phyloP scores from a whole-genome alignment of 2,797 vertebrate genomes.

The Lophotriccus pileatus region DNA sequence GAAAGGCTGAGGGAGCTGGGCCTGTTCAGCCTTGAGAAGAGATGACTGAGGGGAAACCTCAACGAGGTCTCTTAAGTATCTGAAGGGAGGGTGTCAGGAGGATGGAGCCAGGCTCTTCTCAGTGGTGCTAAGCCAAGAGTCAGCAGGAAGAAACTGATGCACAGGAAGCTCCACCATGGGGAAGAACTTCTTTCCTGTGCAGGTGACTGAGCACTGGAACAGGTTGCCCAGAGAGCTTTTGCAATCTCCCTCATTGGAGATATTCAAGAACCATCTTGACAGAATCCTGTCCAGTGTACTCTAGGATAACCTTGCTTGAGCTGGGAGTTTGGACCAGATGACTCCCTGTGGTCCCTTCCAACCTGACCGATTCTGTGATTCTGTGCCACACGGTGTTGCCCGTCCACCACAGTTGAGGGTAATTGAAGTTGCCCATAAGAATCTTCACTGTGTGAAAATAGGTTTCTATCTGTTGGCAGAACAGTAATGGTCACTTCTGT shows the following conservation, averaged over 20 bases:
- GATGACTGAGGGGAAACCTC: neutral
- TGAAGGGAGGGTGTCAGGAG: neutral
- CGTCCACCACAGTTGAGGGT: neutral
- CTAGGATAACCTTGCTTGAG: neutral
- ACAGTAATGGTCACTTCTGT: neutral
- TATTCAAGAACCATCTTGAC: neutral
- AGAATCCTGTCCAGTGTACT: accelerated
- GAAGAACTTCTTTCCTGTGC: neutral
- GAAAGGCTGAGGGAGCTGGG: neutral
- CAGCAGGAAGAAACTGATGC: neutral
- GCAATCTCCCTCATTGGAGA: neutral
- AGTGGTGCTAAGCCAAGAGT: neutral
- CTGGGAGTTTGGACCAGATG: neutral
- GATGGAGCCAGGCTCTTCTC: neutral
- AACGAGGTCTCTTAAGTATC: neutral
- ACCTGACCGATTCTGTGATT: accelerated
- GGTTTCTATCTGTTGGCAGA: neutral
- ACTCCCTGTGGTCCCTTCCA: neutral
- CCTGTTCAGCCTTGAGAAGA: neutral
- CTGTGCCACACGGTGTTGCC: neutral
- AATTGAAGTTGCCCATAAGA: neutral
- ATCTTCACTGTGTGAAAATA: neutral
- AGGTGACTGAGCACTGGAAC: neutral
- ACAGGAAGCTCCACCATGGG: neutral
- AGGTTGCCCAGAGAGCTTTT: neutral